Conservation (phyloP, 2,113 vertebrate genomes). For the Myxocyprinus asiaticus region DNA sequence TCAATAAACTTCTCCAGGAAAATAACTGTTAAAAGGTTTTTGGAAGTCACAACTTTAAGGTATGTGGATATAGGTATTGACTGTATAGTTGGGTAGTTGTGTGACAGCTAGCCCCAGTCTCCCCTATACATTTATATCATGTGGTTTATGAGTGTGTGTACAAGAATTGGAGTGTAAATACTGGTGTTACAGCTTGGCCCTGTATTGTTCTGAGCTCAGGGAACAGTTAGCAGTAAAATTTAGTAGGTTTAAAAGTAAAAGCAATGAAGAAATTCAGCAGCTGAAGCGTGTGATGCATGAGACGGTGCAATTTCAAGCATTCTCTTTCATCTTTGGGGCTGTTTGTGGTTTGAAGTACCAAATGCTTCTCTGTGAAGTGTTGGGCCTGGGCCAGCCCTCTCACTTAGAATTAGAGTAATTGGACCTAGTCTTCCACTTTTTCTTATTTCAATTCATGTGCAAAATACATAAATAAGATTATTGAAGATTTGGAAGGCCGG, state of each 20-base stretch:
- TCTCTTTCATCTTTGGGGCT: slow-evolving; percentile 54
- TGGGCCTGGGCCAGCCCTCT: slow-evolving; percentile 54
- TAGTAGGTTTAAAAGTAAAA: slow-evolving; percentile 48
- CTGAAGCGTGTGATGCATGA: slow-evolving; percentile 9
- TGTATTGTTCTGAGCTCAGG: slow-evolving; percentile 20
- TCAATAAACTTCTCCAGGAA: no score
- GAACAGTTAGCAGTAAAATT: background rate
- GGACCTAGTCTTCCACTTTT: slow-evolving; percentile 61
- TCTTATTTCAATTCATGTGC: slow-evolving; percentile 59
- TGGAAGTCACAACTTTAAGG: no score
- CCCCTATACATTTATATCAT: no score
- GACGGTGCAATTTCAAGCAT: slow-evolving; percentile 59
- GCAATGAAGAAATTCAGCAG: slow-evolving; percentile 29
- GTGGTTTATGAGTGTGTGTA: no score
- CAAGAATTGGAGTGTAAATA: background rate
- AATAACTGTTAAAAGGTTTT: no score
- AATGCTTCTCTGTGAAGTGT: slow-evolving; percentile 58
- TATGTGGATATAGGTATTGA: no score
- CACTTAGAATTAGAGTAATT: slow-evolving; percentile 72
- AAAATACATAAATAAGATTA: slow-evolving; percentile 78
- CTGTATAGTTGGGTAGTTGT: no score
- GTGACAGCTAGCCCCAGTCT: no score
- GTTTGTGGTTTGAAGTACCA: slow-evolving; percentile 59
- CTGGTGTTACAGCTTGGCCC: slow-evolving; percentile 3
- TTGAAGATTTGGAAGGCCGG: slow-evolving; percentile 53